A percentile compares a stretch with the other conserved stretches of the same genome.
Conservation (phyloP, 2,888 invertebrate genomes). For the Malacosoma neustria region DNA sequence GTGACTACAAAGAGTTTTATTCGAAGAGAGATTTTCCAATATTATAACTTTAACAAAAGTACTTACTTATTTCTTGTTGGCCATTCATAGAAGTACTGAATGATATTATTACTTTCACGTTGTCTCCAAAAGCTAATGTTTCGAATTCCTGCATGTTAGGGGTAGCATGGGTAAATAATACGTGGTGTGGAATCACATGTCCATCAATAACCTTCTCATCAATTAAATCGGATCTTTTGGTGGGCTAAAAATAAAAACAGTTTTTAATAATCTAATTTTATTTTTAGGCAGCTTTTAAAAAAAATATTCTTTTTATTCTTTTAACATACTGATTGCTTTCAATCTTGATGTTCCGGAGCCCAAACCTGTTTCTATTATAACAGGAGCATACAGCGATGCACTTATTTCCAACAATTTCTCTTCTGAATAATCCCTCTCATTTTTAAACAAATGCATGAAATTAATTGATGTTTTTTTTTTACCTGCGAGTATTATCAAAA, state of each 20-base stretch:
- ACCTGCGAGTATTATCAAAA: too few species aligned
- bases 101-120: conserved; percentile 87
- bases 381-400: too few species aligned
- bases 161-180: conserved; percentile 90
- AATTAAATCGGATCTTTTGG: conserved; percentile 82
- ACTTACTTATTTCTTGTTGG: conserved; percentile 77
- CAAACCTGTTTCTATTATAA: too few species aligned
- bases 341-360: too few species aligned
- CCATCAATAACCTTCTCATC: conserved; percentile 91
- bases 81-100: conserved; percentile 84
- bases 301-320: too few species aligned
- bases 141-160: conserved; percentile 82
- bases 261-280: too few species aligned
- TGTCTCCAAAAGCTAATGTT: conserved; percentile 88
- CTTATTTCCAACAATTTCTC: too few species aligned
- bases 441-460: too few species aligned
- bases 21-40: neutral
- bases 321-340: too few species aligned
- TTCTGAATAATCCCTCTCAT: too few species aligned
- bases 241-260: conserved; percentile 67
- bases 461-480: too few species aligned
- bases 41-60: neutral
- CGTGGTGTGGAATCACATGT: conserved; percentile 90
- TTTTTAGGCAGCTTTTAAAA: too few species aligned
- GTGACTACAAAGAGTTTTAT: neutral